A percentile compares a stretch with the other conserved stretches of the same genome.
phyloP scores from a whole-genome alignment of 2,113 vertebrate species.

The Tachysurus fulvidraco region DNA sequence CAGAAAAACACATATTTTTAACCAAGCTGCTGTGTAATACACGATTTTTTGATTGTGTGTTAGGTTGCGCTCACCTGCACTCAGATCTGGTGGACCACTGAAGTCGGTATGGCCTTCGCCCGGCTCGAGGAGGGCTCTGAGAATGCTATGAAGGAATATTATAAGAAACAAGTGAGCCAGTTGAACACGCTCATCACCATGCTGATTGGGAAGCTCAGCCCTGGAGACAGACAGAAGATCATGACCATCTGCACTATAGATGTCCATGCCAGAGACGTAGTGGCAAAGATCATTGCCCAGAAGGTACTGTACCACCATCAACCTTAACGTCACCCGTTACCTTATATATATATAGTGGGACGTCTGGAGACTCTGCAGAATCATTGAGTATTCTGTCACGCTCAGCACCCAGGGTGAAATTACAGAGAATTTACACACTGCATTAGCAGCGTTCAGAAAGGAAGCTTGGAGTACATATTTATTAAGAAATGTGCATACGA shows the following conservation, averaged over 20 bases:
- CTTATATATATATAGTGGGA: not conserved
- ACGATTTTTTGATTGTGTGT: not conserved
- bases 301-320: constrained; percentile 80
- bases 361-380: not conserved
- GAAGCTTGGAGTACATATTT: not conserved
- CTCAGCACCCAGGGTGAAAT: constrained; percentile 16
- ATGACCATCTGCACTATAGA: constrained; percentile 98
- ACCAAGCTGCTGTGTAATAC: not conserved
- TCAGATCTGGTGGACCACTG: constrained; percentile 96
- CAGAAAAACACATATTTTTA: no score
- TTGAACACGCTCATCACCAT: constrained; percentile 90
- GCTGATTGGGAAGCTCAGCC: constrained; percentile 88
- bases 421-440: not conserved
- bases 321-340: not conserved
- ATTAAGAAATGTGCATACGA: constrained; percentile 11
- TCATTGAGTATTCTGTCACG: constrained; percentile 24
- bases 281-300: constrained; percentile 88
- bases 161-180: constrained; percentile 91
- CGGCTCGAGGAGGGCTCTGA: constrained; percentile 92
- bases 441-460: not conserved
- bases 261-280: constrained; percentile 92
- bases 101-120: constrained; percentile 86
- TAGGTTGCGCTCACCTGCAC: constrained; percentile 90
- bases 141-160: constrained; percentile 89
- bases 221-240: constrained; percentile 89